Evolutionary conservation across 2,888 invertebrate genomes (phyloP).

Genomic region (Archaeoteleia sp.): DNA sequence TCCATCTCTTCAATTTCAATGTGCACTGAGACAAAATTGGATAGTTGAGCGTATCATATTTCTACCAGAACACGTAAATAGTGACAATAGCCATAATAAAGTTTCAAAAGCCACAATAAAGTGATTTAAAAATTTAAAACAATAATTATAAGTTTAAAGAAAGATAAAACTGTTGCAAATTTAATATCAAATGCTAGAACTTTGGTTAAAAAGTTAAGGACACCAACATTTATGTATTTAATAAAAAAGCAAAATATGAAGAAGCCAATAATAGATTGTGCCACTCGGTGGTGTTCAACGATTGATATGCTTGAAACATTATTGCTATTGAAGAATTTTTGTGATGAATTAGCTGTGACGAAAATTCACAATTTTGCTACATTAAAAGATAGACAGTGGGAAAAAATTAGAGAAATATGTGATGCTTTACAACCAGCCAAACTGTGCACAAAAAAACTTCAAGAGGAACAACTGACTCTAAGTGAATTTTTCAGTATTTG

Average conservation of each 20-base stretch:
- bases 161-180: no score
- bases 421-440: not conserved
- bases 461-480: conserved; percentile 8
- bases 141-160: no score
- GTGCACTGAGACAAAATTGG: no score
- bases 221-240: conserved; percentile 3
- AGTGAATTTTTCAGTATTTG: conserved; percentile 13
- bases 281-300: conserved; percentile 11
- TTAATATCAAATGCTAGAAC: no score
- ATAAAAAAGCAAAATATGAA: conserved; percentile 2
- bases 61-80: no score
- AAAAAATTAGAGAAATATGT: conserved; percentile 2
- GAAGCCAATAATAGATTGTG: not conserved
- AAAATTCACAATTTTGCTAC: not conserved
- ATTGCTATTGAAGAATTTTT: not conserved
- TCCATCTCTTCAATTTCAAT: no score
- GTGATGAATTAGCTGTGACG: not conserved
- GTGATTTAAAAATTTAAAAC: no score
- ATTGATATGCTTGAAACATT: conserved; percentile 4
- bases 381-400: no score
- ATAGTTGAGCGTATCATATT: no score
- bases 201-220: conserved; percentile 10
- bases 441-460: conserved; percentile 5
- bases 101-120: no score
- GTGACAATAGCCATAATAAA: no score